Conservation (phyloP, 2,797 vertebrate genomes). For the Momotus momota region DNA sequence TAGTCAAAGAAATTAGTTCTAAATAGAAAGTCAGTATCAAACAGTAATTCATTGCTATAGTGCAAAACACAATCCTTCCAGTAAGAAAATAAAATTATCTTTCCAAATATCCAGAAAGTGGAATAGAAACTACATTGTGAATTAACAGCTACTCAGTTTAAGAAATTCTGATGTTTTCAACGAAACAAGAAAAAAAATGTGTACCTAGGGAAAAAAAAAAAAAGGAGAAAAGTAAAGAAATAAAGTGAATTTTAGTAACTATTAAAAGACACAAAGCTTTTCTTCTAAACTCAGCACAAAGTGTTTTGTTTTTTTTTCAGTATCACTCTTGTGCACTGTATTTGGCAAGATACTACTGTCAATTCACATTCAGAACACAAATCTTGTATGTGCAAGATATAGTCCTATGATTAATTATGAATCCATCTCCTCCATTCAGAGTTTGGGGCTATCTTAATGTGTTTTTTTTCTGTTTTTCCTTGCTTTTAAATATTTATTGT, state of each 20-base stretch:
- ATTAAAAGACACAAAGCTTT: not conserved
- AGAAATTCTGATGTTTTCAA: not conserved
- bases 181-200: not conserved
- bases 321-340: not conserved
- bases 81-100: not conserved
- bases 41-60: not conserved
- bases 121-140: not conserved
- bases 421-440: not conserved
- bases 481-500: slow-evolving; percentile 57
- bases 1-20: not conserved
- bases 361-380: slow-evolving; percentile 19
- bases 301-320: not conserved
- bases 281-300: not conserved
- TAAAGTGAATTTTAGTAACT: not conserved
- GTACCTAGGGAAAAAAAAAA: not conserved
- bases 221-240: not conserved
- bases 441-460: not conserved
- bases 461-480: not conserved
- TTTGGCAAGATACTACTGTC: not conserved
- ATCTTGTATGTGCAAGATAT: not conserved
- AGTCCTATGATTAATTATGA: slow-evolving; percentile 52
- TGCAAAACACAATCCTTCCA: not conserved
- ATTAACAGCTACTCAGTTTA: not conserved
- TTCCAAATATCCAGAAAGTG: not conserved
- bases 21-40: not conserved